phyloP scores from a whole-genome alignment of 2,888 invertebrate genomes.

The Ypsolopha scabrella region DNA sequence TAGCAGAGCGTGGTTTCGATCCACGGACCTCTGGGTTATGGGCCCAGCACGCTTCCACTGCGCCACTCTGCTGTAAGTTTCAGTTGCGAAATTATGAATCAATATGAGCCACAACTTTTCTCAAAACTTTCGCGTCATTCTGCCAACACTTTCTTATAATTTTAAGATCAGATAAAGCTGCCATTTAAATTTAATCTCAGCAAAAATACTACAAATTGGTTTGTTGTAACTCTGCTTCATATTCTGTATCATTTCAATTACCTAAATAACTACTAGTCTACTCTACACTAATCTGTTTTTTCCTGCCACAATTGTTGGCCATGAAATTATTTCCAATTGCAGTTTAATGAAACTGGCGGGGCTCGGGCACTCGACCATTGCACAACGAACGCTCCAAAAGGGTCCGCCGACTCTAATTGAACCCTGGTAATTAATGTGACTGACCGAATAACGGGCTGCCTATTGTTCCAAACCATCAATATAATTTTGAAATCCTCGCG shows the following conservation, averaged over 20 bases:
- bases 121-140: too few species aligned
- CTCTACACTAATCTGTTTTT: neutral
- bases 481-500: neutral
- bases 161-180: too few species aligned
- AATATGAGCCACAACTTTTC: too few species aligned
- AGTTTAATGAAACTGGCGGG: neutral
- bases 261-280: too few species aligned
- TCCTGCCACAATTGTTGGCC: neutral
- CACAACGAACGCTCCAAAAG: slow-evolving; percentile 4
- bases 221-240: too few species aligned
- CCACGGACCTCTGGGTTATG: slow-evolving; percentile 94
- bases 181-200: too few species aligned
- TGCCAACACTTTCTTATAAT: too few species aligned
- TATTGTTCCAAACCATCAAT: slow-evolving; percentile 19
- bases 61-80: slow-evolving; percentile 76
- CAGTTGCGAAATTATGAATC: too few species aligned
- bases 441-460: slow-evolving; percentile 24
- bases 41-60: slow-evolving; percentile 88
- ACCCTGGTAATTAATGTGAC: slow-evolving; percentile 32
- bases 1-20: slow-evolving; percentile 90
- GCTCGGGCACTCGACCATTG: slow-evolving; percentile 1
- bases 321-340: slow-evolving; percentile 3
- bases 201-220: too few species aligned
- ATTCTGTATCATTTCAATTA: too few species aligned
- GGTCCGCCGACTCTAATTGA: slow-evolving; percentile 13